A percentile compares a stretch with the other conserved stretches of the same genome.
Conservation (phyloP, 2,113 vertebrate species). For the Thalassarche chlororhynchos region DNA sequence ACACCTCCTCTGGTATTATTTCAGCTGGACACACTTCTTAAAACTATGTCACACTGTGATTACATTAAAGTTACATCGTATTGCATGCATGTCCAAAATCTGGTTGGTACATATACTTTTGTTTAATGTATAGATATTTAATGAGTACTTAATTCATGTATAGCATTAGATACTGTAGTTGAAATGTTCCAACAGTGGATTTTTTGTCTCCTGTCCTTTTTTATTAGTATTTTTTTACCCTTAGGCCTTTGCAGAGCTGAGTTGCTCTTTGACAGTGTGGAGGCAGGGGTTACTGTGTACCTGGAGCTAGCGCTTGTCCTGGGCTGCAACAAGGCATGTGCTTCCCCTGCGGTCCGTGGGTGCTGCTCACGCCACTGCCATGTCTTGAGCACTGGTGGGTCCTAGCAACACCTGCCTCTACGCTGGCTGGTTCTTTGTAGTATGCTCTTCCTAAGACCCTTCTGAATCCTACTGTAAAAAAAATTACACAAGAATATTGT, state of each 20-base stretch:
- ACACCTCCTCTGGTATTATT: not conserved
- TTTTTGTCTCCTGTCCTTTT: not conserved
- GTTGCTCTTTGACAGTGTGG: not conserved
- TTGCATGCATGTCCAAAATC: not conserved
- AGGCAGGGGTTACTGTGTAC: not conserved
- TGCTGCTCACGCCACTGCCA: rapidly evolving
- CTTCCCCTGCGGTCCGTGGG: rapidly evolving
- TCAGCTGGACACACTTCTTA: not conserved
- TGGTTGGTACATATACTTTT: not conserved
- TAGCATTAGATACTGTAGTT: not conserved
- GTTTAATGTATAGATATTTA: not conserved
- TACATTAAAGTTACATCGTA: not conserved
- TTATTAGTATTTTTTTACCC: not conserved
- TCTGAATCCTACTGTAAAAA: not conserved
- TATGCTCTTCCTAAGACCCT: not conserved
- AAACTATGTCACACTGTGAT: not conserved
- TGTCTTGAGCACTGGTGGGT: not conserved
- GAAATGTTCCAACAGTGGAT: not conserved
- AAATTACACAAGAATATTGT: not conserved
- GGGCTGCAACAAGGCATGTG: not conserved
- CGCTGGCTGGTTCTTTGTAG: not conserved
- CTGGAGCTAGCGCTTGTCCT: not conserved
- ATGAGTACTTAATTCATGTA: not conserved
- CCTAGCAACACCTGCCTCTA: not conserved
- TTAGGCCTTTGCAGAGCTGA: not conserved